phyloP scores from a whole-genome alignment of 2,888 invertebrate genomes.

The Drosophila cognata region DNA sequence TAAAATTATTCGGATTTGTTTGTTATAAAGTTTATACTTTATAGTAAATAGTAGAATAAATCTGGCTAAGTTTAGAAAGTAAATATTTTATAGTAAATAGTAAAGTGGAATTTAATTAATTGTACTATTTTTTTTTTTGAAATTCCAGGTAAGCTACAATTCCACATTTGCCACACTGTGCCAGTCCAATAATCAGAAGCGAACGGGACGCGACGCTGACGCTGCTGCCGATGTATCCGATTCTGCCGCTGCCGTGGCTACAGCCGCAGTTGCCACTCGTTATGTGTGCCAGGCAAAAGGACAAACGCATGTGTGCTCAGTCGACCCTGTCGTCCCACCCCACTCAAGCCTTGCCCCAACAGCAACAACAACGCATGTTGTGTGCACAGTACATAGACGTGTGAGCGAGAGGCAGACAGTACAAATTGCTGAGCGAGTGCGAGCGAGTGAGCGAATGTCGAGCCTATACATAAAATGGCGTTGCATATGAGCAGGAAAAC shows the following conservation, averaged over 20 bases:
- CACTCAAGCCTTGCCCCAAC: background rate
- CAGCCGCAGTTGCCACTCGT: conserved; percentile 39
- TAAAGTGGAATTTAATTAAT: background rate
- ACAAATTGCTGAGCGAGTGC: conserved; percentile 17
- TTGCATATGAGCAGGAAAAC: conserved; percentile 65
- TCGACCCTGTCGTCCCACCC: conserved; percentile 51
- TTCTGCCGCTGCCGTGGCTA: conserved; percentile 26
- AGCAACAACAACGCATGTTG: conserved; percentile 23
- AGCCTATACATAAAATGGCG: conserved; percentile 70
- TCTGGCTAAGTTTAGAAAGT: background rate
- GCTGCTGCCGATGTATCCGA: conserved; percentile 24
- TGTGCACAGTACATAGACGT: conserved; percentile 49
- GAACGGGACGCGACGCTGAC: conserved; percentile 60
- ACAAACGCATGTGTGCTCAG: conserved; percentile 69
- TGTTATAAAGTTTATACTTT: background rate
- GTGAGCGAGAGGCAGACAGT: conserved; percentile 36
- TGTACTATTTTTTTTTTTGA: background rate
- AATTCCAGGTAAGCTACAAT: conserved; percentile 16
- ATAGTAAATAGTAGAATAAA: background rate
- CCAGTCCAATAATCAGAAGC: conserved; percentile 59
- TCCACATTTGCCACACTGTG: conserved; percentile 41
- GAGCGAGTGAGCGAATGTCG: conserved; percentile 57
- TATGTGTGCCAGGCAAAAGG: conserved; percentile 79
- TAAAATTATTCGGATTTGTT: background rate
- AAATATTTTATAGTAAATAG: background rate